Evolutionary conservation across 2,797 vertebrate genomes (phyloP).

Genomic region (Caiman crocodilus): DNA sequence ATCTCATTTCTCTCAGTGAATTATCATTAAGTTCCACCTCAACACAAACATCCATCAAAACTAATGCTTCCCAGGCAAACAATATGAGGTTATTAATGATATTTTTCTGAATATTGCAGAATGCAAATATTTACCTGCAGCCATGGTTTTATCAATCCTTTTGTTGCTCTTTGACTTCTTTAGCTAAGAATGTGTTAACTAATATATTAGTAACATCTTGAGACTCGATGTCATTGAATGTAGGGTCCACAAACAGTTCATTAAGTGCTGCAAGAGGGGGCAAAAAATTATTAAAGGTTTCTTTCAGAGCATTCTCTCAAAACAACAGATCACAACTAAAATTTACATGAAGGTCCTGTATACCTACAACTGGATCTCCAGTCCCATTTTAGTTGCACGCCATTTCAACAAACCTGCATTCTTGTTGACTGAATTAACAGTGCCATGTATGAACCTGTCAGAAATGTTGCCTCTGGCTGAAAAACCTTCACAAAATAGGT

Average conservation of each 20-base stretch:
- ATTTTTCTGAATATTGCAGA: not conserved
- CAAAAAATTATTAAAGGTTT: not conserved
- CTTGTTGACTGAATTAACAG: slow-evolving; percentile 47
- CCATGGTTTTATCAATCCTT: slow-evolving; percentile 85
- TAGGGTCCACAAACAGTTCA: slow-evolving; percentile 68
- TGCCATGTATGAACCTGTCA: not conserved
- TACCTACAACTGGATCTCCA: not conserved
- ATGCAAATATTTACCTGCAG: slow-evolving; percentile 85
- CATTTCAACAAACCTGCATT: not conserved
- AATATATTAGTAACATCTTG: slow-evolving; percentile 76
- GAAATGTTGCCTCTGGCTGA: not conserved
- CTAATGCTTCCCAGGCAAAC: not conserved
- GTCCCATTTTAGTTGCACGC: not conserved
- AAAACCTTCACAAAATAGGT: slow-evolving; percentile 47
- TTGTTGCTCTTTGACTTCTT: slow-evolving; percentile 76
- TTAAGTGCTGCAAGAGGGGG: slow-evolving; percentile 77
- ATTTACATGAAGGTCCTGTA: not conserved
- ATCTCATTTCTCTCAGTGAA: not conserved
- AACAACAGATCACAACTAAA: fast-evolving
- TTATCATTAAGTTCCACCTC: not conserved
- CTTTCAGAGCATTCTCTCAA: not conserved
- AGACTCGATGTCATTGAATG: slow-evolving; percentile 53
- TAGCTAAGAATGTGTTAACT: slow-evolving; percentile 80
- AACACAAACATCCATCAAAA: too few species aligned
- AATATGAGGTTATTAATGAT: not conserved